Conservation (phyloP, 2,113 vertebrate species). For the Ammodytes marinus region DNA sequence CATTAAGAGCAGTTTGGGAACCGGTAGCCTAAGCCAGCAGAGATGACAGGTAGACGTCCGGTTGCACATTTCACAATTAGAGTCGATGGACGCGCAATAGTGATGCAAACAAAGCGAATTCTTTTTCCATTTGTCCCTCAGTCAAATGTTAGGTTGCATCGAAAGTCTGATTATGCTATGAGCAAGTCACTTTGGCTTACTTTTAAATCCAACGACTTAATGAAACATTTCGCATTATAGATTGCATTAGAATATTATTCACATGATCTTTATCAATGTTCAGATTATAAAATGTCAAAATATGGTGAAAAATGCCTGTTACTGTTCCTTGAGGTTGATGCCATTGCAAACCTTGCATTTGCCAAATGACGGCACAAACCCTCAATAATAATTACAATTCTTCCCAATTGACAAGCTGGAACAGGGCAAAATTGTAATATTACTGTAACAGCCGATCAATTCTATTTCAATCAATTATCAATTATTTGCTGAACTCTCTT, state of each 20-base stretch:
- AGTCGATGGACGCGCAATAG: neutral
- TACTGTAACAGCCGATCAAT: neutral
- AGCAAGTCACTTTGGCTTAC: neutral
- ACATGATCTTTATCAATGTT: neutral
- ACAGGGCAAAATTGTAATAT: too few species aligned
- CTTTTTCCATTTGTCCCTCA: neutral
- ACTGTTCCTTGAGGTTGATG: neutral
- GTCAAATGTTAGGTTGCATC: neutral
- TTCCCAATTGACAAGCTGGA: neutral
- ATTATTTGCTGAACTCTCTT: too few species aligned
- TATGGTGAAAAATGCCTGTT: neutral
- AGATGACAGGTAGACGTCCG: neutral
- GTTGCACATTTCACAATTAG: conserved; percentile 40
- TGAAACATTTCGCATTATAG: neutral
- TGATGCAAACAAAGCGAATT: conserved; percentile 10
- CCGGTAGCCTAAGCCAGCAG: conserved; percentile 13
- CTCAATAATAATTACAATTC: neutral
- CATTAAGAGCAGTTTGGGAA: conserved; percentile 73
- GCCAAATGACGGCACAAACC: neutral
- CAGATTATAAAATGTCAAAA: neutral
- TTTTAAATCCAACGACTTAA: too few species aligned
- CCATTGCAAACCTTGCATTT: neutral
- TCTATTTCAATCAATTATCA: neutral
- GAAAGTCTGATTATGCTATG: neutral
- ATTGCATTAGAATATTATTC: too few species aligned